Percentiles rank a stretch among this genome's conserved stretches.
Evolutionary conservation across 1,140 invertebrate genomes (phyloP).

Genomic region (Drosophila tropicalis): DNA sequence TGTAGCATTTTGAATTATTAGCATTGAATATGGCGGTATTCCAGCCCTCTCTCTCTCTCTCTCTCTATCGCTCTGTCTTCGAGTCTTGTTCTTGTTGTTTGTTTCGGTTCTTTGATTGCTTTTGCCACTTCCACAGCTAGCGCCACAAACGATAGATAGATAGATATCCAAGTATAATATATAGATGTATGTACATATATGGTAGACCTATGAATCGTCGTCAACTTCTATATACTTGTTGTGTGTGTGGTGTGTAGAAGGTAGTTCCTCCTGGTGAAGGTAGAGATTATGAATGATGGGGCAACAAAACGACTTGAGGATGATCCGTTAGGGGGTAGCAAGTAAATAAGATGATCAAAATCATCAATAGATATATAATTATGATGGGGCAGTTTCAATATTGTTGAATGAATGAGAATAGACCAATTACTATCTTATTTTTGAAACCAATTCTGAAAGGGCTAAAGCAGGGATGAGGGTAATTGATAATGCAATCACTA

Average conservation of each 20-base stretch:
- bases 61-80: conserved; percentile 2
- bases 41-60: background rate
- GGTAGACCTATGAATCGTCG: background rate
- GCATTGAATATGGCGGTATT: conserved; percentile 48
- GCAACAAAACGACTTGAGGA: background rate
- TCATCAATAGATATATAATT: no score
- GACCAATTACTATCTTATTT: no score
- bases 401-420: no score
- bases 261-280: background rate
- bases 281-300: background rate
- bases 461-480: no score
- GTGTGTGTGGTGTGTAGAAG: background rate
- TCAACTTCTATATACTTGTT: background rate
- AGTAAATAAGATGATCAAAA: no score
- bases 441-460: no score
- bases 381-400: no score
- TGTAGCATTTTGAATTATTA: conserved; percentile 80
- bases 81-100: conserved; percentile 22
- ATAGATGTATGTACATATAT: background rate
- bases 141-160: conserved; percentile 40
- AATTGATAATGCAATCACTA: no score
- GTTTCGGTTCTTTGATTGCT: conserved; percentile 58
- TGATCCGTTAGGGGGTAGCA: no score
- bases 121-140: conserved; percentile 64
- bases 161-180: background rate